phyloP scores from a whole-genome alignment of 2,888 invertebrate genomes.

The Halictus ligatus region DNA sequence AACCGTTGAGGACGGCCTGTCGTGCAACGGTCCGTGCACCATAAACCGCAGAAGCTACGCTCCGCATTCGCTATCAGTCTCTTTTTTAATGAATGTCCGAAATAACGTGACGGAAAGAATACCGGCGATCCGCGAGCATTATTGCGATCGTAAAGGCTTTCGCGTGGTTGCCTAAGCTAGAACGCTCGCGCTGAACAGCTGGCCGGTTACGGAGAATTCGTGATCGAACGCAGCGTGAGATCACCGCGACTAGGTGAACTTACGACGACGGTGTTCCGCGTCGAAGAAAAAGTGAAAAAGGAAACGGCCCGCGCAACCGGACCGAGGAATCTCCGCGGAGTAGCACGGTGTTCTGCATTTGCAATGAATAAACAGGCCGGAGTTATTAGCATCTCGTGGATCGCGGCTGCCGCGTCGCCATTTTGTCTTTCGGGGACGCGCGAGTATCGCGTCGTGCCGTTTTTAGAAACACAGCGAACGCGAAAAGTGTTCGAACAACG shows the following conservation, averaged over 20 bases:
- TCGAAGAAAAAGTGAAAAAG: constrained; percentile 4
- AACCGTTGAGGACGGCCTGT: background rate
- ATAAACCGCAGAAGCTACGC: background rate
- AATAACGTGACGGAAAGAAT: constrained; percentile 16
- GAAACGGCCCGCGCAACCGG: constrained; percentile 12
- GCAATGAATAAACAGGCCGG: constrained; percentile 14
- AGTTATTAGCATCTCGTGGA: constrained; percentile 8
- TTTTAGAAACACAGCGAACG: background rate
- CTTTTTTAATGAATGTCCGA: constrained; percentile 5
- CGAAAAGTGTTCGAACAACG: background rate
- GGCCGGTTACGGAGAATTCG: constrained; percentile 25
- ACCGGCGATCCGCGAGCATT: constrained; percentile 24
- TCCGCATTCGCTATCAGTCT: constrained; percentile 9
- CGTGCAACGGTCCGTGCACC: background rate
- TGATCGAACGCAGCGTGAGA: constrained; percentile 47
- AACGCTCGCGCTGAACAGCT: constrained; percentile 33
- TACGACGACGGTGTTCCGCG: constrained; percentile 15
- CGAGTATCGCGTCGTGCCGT: background rate
- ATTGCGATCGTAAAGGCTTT: constrained; percentile 44
- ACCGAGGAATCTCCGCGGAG: constrained; percentile 23
- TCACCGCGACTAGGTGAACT: constrained; percentile 40
- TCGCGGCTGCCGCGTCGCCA: background rate
- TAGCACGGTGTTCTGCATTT: background rate
- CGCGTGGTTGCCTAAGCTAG: constrained; percentile 22
- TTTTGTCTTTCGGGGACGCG: background rate